Conservation (phyloP, 2,113 vertebrate genomes). For the Gambusia affinis region DNA sequence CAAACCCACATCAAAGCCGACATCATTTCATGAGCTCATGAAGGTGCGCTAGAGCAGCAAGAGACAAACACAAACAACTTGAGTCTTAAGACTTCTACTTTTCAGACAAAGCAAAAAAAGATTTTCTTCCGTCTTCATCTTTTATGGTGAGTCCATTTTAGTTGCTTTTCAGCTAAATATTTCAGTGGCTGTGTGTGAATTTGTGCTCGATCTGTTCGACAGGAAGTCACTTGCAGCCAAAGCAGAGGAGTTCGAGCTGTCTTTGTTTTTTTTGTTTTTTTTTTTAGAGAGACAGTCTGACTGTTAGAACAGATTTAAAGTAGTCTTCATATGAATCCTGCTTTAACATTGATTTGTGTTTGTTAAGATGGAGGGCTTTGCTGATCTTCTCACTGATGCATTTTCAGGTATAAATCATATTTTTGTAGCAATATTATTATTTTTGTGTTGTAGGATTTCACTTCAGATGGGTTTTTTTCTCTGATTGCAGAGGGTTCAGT, state of each 20-base stretch:
- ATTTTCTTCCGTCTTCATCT: not conserved
- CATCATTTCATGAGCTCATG: conserved; percentile 45
- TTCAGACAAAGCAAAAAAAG: conserved; percentile 3
- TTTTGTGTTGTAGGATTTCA: not conserved
- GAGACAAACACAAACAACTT: conserved; percentile 26
- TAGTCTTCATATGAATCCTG: conserved; percentile 10
- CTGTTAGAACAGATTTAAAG: conserved; percentile 8
- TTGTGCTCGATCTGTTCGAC: conserved; percentile 43
- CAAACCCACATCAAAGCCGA: conserved; percentile 69
- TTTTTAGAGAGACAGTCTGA: conserved; percentile 26
- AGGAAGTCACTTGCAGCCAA: conserved; percentile 62
- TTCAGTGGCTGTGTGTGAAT: conserved; percentile 1
- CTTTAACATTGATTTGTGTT: conserved; percentile 6
- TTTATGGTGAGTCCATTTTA: not conserved
- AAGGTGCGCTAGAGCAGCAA: conserved; percentile 34
- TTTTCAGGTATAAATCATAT: conserved; percentile 71
- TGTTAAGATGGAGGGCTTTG: conserved; percentile 72
- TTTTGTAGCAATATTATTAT: not conserved
- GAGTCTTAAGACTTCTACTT: conserved; percentile 9
- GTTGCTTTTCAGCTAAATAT: not conserved
- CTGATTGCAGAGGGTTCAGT: conserved; percentile 53
- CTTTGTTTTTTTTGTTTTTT: conserved; percentile 19
- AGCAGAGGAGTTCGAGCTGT: conserved; percentile 43
- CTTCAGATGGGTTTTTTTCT: not conserved
- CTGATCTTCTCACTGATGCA: conserved; percentile 64